These are phyloP conservation scores for Neoniphon sammara DNA, from an alignment of 2,797 vertebrate genomes.

Conservation along the genomic window DNA sequence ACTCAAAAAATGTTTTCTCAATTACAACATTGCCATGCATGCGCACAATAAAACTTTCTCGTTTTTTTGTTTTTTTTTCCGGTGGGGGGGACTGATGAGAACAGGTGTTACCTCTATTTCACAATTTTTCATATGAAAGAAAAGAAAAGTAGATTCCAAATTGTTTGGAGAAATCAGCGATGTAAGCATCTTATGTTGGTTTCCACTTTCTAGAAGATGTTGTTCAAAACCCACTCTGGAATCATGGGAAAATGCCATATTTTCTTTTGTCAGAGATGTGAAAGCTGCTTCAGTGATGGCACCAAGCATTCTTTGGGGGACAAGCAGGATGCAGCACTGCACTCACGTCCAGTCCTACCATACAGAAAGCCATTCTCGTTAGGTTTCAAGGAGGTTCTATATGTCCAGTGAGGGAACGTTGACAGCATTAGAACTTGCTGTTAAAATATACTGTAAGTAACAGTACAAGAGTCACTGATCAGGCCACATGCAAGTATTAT, in stretches of 20 bases:
- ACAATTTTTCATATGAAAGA: constrained; percentile 77
- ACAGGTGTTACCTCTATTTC: constrained; percentile 44
- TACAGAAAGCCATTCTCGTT: constrained; percentile 73
- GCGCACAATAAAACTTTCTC: constrained; percentile 77
- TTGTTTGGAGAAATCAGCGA: constrained; percentile 59
- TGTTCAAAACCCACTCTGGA: constrained; percentile 73
- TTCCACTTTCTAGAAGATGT: constrained; percentile 72
- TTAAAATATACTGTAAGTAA: constrained; percentile 59
- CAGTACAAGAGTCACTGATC: constrained; percentile 63
- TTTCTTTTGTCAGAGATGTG: constrained; percentile 62
- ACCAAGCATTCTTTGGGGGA: constrained; percentile 91
- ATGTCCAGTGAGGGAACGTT: constrained; percentile 82
- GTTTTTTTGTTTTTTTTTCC: constrained; percentile 50
- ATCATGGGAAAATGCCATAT: constrained; percentile 81
- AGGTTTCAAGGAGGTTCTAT: constrained; percentile 76
- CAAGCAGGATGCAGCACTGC: constrained; percentile 86
- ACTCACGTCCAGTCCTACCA: constrained; percentile 79
- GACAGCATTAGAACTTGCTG: constrained; percentile 81
- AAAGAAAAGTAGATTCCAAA: constrained; percentile 82
- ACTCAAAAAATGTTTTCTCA: constrained; percentile 49
- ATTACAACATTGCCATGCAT: constrained; percentile 77
- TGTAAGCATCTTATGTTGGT: constrained; percentile 44
- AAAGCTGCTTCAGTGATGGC: constrained; percentile 84
- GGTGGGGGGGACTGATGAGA: constrained; percentile 50
- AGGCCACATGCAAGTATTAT: constrained; percentile 86